Evolutionary conservation across 2,888 invertebrate species (phyloP), one percentile per base, ranked within the genome.

Genomic region (Acrobasis suavella): DNA sequence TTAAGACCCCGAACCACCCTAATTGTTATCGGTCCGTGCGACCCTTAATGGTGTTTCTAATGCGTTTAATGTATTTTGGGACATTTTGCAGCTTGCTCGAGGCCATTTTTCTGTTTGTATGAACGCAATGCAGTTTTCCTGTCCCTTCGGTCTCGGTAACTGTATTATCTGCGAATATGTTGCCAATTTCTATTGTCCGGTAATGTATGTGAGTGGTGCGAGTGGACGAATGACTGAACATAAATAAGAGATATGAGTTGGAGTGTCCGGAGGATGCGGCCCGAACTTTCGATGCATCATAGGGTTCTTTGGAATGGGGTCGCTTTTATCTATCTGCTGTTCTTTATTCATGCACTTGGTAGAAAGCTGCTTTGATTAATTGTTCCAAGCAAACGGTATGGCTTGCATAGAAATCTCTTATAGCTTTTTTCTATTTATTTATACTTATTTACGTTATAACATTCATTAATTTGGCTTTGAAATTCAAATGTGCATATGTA

Each of bases 61-160:
- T 91, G 91, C 89, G 82, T 74, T 88, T 92, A 92, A 92, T 92
- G 91, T 90, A 88, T 89, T 91, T 90, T 78, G 89, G 87, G 89
- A 91, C 92, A 91, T 91, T 91, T 88, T 91, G 91, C 91, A 91
- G 91, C 89, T 88, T 89, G 91, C 91, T 86, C 82, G 79, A 76
- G 87, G 90, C 85, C 84, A 89, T 90, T 91, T 90, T 90, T 92
- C 87, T 89, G 85, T 91, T 85, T 86, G 87, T 86, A 83, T 83
- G 87, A 83, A 73, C 78, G 73, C 83, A 85, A 80, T 85, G 83
- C 85, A 80, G 78, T 79, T 77, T 82, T 79, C 80, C 75, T 75
- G 76, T 77, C 83, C 85, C 85, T 81, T 77, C 72, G 76, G 80
- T 77, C 76, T 81, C 76, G 80, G 88, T 91, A 91, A 92, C 87